Evolutionary conservation across 2,888 invertebrate species (phyloP), one percentile per base, ranked within the genome.

Genomic region (Orchesella flavescens): DNA sequence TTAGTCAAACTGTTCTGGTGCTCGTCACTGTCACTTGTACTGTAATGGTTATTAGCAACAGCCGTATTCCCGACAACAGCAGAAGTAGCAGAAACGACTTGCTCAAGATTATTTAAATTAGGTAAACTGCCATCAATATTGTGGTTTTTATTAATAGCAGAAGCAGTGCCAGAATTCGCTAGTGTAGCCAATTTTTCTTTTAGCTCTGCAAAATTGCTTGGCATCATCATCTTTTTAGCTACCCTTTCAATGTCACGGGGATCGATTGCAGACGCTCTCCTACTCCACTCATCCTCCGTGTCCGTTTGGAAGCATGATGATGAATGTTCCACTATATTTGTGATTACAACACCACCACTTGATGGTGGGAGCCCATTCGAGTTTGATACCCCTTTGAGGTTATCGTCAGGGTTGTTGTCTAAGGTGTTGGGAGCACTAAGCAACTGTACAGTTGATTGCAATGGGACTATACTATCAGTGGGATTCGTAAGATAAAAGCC

Each of bases 91-190:
- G 34, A 53, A 15, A 81, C 74, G 4, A 81, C 74, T 24, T 34
- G 66, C 19, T 81, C 80, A 81, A 81, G 73, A 74, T 81, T 73
- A 74, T 34, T 73, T 13, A 81, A 66, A 66, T 81, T 74, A 57
- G 80, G 80, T 19, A 81, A 73, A 81, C 80, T 81, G 17, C 80
- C 80, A 74, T 81, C 80, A 80, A 80, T 44, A 57, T 73, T 72
- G 23, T 80, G 23, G 66, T 73, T 73, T 19, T 69, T 53, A 57
- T 49, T 49, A 49, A 49, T 49, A 49, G 49, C 49, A n/a, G 46
- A 23, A 21, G 74, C 57, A 24, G 24, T 61, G 61, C 24, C 61
- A 24, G 21, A 24, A 9, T 57, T 17, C 13, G 44, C 68, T 44
- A 23, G 61, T 13, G 23, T 23, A 79, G 71, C 65, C 71, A 79